Evolutionary conservation across 2,888 invertebrate species (phyloP).

Genomic region (Elgonia sp.): DNA sequence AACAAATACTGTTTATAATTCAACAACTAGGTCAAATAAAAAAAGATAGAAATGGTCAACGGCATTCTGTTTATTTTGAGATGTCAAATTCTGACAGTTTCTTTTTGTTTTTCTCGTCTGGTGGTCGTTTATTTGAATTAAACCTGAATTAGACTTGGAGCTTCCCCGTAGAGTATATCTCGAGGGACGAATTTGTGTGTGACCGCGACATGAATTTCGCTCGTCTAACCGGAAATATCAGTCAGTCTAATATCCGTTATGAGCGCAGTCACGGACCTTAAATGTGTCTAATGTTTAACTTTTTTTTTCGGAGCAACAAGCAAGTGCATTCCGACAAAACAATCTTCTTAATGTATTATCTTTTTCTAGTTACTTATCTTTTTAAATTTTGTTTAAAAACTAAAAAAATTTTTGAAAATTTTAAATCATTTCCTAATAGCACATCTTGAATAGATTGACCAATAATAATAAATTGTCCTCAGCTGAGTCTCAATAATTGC

Average conservation of each 20-base stretch:
- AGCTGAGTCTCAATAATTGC: too few species aligned
- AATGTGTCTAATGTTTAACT: conserved; percentile 57
- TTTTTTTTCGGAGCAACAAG: conserved; percentile 39
- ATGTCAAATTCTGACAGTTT: conserved; percentile 33
- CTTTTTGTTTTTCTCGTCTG: conserved; percentile 33
- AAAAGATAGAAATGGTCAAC: too few species aligned
- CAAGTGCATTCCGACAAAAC: conserved; percentile 51
- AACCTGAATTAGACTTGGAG: conserved; percentile 50
- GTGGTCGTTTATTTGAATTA: conserved; percentile 51
- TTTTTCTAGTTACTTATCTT: conserved; percentile 12
- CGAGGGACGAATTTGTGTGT: conserved; percentile 60
- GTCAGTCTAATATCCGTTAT: conserved; percentile 79
- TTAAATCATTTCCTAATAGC: too few species aligned
- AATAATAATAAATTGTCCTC: too few species aligned
- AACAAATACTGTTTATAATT: too few species aligned
- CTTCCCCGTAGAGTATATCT: conserved; percentile 27
- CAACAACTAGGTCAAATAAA: not conserved
- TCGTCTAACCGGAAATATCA: conserved; percentile 79
- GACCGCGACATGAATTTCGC: conserved; percentile 52
- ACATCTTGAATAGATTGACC: too few species aligned
- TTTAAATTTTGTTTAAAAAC: not conserved
- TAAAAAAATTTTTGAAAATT: too few species aligned
- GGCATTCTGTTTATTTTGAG: conserved; percentile 26
- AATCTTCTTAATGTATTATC: conserved; percentile 46
- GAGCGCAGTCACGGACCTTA: conserved; percentile 56